Evolutionary conservation across 37 sponge, comb jelly and placozoan species (phyloP).

Genomic region (Ephydatia muelleri): DNA sequence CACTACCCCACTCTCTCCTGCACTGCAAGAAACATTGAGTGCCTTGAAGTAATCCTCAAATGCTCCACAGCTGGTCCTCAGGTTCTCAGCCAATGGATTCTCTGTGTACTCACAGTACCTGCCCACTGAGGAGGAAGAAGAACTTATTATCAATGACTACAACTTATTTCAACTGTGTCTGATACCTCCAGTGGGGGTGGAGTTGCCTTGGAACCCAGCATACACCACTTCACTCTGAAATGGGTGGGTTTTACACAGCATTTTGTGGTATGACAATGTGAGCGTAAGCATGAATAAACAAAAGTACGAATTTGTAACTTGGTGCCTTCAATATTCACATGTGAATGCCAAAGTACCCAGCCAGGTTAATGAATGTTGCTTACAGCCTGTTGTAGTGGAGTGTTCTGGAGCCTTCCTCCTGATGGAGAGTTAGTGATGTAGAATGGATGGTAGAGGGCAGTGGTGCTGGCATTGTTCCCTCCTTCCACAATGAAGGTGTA

Average conservation of each 20-base stretch:
- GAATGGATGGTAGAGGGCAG: conserved; percentile 68
- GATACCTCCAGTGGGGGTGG: conserved; percentile 28
- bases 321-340: neutral
- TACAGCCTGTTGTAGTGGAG: conserved; percentile 6
- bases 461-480: conserved; percentile 26
- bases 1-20: conserved; percentile 26
- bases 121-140: conserved; percentile 21
- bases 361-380: neutral
- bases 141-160: neutral
- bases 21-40: conserved; percentile 1
- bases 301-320: too few species aligned
- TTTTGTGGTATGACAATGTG: too few species aligned
- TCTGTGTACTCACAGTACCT: conserved; percentile 27
- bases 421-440: conserved; percentile 65
- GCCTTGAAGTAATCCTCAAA: conserved; percentile 15
- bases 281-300: too few species aligned
- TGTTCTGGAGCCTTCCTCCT: conserved; percentile 36
- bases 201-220: conserved; percentile 50
- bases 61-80: conserved; percentile 16
- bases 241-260: too few species aligned
- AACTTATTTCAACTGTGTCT: neutral
- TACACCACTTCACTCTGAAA: conserved; percentile 32
- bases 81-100: neutral
- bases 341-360: neutral
- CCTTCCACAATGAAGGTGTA: conserved; percentile 70